Evolutionary conservation across 2,888 invertebrate species (phyloP).

Genomic region (Rotaria sp.): DNA sequence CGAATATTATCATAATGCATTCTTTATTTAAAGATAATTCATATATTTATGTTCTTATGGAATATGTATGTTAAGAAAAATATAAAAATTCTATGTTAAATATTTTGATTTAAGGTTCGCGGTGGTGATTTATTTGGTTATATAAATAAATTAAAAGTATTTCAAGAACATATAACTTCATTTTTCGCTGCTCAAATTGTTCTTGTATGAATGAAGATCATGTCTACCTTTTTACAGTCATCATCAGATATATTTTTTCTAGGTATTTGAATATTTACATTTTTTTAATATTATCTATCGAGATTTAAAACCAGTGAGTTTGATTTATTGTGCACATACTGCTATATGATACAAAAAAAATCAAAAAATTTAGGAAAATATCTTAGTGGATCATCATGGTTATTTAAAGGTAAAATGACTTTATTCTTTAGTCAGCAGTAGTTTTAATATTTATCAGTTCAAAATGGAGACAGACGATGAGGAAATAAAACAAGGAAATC

Average conservation of each 20-base stretch:
- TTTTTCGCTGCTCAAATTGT: slow-evolving; percentile 12
- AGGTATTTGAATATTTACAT: slow-evolving; percentile 25
- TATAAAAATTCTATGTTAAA: neutral
- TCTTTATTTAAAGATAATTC: slow-evolving; percentile 10
- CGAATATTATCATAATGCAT: neutral
- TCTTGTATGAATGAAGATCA: neutral
- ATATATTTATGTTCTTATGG: neutral
- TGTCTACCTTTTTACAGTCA: too few relatives aligned
- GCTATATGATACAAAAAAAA: too few relatives aligned
- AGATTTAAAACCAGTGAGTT: slow-evolving; percentile 1
- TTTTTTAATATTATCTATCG: neutral
- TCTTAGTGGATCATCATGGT: neutral
- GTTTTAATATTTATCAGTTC: too few relatives aligned
- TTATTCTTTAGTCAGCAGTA: too few relatives aligned
- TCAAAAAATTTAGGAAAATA: neutral
- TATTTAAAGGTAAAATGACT: neutral
- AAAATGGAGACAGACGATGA: too few relatives aligned
- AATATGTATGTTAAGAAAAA: neutral
- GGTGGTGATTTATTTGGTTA: slow-evolving; percentile 18
- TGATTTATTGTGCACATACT: neutral
- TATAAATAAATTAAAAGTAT: neutral
- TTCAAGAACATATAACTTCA: neutral
- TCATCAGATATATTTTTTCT: too few relatives aligned
- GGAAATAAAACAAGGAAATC: too few relatives aligned
- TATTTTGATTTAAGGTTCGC: neutral